Conservation (phyloP, 1,140 invertebrate genomes). For the Venturia canescens region DNA sequence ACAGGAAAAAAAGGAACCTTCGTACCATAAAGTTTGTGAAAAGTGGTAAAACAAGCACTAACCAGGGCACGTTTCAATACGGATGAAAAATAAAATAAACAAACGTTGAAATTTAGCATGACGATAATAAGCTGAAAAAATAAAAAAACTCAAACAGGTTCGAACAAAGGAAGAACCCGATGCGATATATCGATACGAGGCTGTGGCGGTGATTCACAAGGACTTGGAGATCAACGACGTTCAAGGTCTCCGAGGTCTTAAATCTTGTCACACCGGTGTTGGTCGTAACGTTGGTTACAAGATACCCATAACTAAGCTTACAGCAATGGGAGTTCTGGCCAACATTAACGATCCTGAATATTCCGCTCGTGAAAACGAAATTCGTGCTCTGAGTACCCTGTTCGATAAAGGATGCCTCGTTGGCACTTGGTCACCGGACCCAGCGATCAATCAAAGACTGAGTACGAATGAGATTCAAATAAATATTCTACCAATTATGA, state of each 20-base stretch:
- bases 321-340: constrained; percentile 82
- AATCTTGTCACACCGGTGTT: constrained; percentile 88
- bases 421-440: constrained; percentile 87
- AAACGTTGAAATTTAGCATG: background rate
- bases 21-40: no score
- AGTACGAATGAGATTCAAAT: constrained; percentile 78
- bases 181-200: constrained; percentile 87
- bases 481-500: no score
- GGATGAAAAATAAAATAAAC: background rate
- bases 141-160: constrained; percentile 55
- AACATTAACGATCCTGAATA: constrained; percentile 82
- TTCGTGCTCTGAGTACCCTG: constrained; percentile 83
- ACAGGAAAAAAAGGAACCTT: no score
- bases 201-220: constrained; percentile 86
- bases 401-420: constrained; percentile 88
- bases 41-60: no score
- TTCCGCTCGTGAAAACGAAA: constrained; percentile 86
- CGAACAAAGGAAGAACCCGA: constrained; percentile 68
- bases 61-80: background rate
- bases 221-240: constrained; percentile 81
- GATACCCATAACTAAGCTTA: constrained; percentile 84
- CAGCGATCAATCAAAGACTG: constrained; percentile 80
- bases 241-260: constrained; percentile 82
- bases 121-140: constrained; percentile 4
- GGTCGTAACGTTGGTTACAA: constrained; percentile 89